These are phyloP conservation scores for Zeugodacus cucurbitae DNA, from an alignment of 1,140 invertebrate species.

Conservation along the genomic window DNA sequence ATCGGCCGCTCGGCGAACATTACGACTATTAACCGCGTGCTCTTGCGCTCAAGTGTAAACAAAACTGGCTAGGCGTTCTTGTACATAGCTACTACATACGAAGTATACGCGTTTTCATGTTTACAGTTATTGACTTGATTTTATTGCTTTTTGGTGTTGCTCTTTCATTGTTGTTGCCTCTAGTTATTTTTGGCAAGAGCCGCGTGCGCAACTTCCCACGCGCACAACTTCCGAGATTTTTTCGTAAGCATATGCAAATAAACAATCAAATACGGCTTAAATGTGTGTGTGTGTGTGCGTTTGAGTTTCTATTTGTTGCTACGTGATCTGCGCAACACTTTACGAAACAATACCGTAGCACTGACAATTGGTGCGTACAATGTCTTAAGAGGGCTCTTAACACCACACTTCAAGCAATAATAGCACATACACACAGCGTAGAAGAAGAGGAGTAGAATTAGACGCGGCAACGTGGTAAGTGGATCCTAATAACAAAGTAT, in stretches of 20 bases:
- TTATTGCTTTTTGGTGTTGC: background rate
- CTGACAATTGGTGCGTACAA: background rate
- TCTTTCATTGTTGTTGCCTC: background rate
- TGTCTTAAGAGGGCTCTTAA: background rate
- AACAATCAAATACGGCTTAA: background rate
- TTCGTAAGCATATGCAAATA: background rate
- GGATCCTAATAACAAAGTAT: background rate
- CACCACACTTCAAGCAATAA: background rate
- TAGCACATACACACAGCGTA: background rate
- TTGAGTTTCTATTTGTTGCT: no score
- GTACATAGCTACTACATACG: background rate
- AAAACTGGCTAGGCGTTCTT: background rate
- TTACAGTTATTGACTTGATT: background rate
- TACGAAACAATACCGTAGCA: background rate
- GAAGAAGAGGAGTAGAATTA: background rate
- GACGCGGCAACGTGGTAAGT: background rate
- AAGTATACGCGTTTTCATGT: background rate
- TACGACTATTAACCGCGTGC: background rate
- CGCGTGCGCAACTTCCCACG: conserved; percentile 23
- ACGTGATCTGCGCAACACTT: background rate
- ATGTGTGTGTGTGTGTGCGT: background rate
- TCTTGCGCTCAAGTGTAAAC: conserved; percentile 9
- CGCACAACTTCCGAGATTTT: background rate
- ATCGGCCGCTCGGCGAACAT: background rate
- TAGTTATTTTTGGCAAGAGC: conserved; percentile 26